These are phyloP conservation scores for Calypte anna DNA, from an alignment of 2,113 vertebrate species.

Conservation along the genomic window DNA sequence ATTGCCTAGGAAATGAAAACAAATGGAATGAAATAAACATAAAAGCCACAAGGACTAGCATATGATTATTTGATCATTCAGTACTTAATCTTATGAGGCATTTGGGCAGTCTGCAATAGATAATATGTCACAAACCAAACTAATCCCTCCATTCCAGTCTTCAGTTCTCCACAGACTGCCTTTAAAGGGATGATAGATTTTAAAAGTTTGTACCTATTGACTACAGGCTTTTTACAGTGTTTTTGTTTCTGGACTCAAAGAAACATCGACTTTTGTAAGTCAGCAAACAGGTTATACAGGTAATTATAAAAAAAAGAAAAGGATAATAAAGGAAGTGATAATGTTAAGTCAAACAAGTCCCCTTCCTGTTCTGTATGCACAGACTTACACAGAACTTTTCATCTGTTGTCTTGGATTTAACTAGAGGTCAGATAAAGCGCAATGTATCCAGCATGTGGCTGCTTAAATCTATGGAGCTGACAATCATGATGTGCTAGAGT, in stretches of 20 bases:
- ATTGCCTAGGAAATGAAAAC: constrained; percentile 46
- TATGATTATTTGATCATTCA: constrained; percentile 42
- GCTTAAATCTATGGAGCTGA: neutral
- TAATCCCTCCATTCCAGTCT: neutral
- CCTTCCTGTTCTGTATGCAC: neutral
- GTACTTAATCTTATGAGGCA: constrained; percentile 34
- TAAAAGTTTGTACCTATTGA: neutral
- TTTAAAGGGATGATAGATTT: neutral
- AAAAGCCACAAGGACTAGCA: constrained; percentile 2
- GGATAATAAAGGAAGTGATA: neutral
- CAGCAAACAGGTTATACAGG: neutral
- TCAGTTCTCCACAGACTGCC: neutral
- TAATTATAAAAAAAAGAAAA: neutral
- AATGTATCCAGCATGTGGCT: neutral
- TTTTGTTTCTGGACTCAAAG: neutral
- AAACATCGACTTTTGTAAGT: neutral
- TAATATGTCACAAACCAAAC: neutral
- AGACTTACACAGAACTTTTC: neutral
- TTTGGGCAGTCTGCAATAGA: neutral
- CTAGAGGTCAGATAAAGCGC: neutral
- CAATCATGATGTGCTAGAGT: neutral
- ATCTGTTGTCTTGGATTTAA: neutral
- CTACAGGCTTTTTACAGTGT: neutral
- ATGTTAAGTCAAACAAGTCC: neutral
- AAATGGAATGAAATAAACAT: constrained; percentile 52